Conservation (phyloP, 92 coral and sea anemone species). For the Epizoanthus rinbou region DNA sequence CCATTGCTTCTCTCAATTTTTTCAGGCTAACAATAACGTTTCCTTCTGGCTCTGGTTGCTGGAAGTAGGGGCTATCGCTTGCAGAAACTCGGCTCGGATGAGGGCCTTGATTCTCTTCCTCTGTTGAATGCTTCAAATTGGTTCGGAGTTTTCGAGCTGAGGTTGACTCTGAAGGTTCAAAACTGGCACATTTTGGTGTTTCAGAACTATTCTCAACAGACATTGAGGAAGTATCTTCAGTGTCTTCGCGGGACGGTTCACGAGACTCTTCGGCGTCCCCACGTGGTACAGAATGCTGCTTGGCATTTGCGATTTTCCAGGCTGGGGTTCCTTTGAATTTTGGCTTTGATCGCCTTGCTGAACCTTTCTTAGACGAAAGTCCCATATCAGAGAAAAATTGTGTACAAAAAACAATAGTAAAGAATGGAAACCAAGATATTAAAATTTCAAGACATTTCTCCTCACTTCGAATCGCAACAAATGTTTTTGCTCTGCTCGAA, state of each 20-base stretch:
- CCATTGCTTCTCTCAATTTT: not conserved
- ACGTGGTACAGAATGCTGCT: constrained; percentile 18
- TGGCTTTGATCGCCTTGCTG: constrained; percentile 5
- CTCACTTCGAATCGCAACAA: not conserved
- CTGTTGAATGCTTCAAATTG: not conserved
- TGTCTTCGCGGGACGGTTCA: no score
- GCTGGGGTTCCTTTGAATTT: constrained; percentile 13
- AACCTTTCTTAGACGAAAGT: not conserved
- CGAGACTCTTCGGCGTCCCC: not conserved
- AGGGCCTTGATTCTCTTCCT: not conserved
- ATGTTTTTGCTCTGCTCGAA: not conserved
- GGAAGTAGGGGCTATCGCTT: no score
- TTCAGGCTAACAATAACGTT: no score
- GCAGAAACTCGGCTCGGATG: constrained; percentile 4
- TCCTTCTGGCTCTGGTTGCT: no score
- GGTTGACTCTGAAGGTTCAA: constrained; percentile 22
- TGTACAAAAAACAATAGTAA: no score
- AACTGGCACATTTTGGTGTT: constrained; percentile 12
- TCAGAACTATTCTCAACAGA: no score
- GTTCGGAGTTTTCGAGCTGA: constrained; percentile 15
- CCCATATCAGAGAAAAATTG: not conserved
- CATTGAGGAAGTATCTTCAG: no score
- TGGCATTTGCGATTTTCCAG: not conserved
- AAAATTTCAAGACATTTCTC: no score
- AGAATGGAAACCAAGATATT: no score